Evolutionary conservation across 2,113 vertebrate genomes (phyloP).

Genomic region (Sialia sialis): DNA sequence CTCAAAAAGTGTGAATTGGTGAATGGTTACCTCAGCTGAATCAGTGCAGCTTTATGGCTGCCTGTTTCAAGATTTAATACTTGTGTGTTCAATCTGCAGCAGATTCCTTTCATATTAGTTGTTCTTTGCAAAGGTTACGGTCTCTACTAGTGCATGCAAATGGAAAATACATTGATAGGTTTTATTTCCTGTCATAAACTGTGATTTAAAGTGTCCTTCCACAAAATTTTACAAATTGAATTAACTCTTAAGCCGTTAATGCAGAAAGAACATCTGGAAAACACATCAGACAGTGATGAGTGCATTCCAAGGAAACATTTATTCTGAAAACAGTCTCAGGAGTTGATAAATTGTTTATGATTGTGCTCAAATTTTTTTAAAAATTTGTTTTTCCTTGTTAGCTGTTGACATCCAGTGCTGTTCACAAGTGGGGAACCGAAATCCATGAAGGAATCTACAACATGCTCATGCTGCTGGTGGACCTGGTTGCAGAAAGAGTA

Average conservation of each 20-base stretch:
- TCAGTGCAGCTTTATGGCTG: neutral
- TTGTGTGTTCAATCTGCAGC: neutral
- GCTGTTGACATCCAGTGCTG: constrained; percentile 95
- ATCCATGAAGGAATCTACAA: constrained; percentile 99
- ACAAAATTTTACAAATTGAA: neutral
- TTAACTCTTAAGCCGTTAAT: neutral
- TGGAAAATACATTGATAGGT: neutral
- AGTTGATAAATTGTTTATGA: neutral
- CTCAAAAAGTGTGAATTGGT: neutral
- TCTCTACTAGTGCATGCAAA: neutral
- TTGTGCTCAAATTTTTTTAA: neutral
- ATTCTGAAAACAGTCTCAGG: neutral
- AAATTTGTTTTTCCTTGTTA: neutral
- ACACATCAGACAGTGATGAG: neutral
- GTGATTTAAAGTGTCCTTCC: neutral
- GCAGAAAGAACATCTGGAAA: neutral
- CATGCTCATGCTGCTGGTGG: constrained; percentile 97
- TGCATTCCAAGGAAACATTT: neutral
- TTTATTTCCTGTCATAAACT: neutral
- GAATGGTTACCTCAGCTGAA: constrained; percentile 15
- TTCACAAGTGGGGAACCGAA: constrained; percentile 99
- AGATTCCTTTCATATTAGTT: neutral
- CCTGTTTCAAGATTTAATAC: neutral
- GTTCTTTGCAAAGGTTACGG: constrained; percentile 7
- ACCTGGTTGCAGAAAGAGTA: constrained; percentile 92